Percentiles rank a stretch among this genome's conserved stretches.
Conservation (phyloP, 1,140 invertebrate genomes). For the Coelopa frigida region DNA sequence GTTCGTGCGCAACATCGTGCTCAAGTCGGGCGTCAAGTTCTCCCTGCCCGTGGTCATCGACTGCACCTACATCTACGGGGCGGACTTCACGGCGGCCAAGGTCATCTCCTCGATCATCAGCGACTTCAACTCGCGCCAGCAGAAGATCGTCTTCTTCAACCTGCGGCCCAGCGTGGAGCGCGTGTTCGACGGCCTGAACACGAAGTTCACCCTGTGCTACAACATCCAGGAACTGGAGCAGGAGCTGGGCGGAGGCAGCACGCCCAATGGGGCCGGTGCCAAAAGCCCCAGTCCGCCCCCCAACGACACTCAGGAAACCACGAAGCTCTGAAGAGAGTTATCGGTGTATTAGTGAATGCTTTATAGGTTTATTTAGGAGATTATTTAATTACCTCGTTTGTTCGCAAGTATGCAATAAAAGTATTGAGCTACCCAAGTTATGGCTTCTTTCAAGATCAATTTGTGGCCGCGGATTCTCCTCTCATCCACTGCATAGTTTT, state of each 20-base stretch:
- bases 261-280: too few relatives aligned
- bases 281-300: too few relatives aligned
- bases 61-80: constrained; percentile 69
- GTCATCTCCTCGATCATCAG: constrained; percentile 57
- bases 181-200: constrained; percentile 63
- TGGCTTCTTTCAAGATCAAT: too few relatives aligned
- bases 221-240: constrained; percentile 59
- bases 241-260: constrained; percentile 51
- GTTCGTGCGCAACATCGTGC: constrained; percentile 69
- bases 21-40: constrained; percentile 58
- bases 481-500: too few relatives aligned
- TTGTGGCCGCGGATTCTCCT: too few relatives aligned
- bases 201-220: constrained; percentile 63
- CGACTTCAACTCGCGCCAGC: constrained; percentile 60
- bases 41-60: constrained; percentile 66
- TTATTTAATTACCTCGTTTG: too few relatives aligned
- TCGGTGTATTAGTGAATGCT: too few relatives aligned
- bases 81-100: constrained; percentile 70
- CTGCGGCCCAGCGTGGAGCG: constrained; percentile 66
- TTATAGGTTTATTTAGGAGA: too few relatives aligned
- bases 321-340: neutral
- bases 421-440: too few relatives aligned
- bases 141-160: constrained; percentile 68
- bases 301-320: too few relatives aligned
- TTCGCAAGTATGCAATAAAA: too few relatives aligned